Evolutionary conservation across 35 echinoderm and acorn worm species (phyloP).

Genomic region (Ptychodera flava): DNA sequence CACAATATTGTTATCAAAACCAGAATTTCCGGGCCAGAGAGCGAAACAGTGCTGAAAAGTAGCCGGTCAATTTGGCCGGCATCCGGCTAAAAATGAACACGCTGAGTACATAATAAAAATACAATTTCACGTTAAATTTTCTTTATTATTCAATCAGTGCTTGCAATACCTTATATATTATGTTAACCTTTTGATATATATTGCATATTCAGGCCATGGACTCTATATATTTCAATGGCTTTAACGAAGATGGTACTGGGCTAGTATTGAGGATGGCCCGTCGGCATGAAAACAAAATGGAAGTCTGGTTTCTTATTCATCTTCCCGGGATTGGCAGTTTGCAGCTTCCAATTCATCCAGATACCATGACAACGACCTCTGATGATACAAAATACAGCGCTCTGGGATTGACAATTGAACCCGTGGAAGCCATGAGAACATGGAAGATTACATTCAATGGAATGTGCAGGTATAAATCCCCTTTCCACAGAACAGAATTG

Average conservation of each 20-base stretch:
- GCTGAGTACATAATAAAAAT: not conserved
- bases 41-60: not conserved
- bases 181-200: not conserved
- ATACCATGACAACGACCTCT: not conserved
- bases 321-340: conserved; percentile 34
- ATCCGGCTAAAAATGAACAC: not conserved
- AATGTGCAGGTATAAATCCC: conserved; percentile 32
- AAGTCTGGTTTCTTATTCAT: conserved; percentile 34
- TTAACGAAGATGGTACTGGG: not conserved
- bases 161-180: not conserved
- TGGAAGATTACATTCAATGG: conserved; percentile 52
- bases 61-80: not conserved
- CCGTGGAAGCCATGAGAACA: conserved; percentile 35
- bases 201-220: not conserved
- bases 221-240: not conserved
- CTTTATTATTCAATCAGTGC: not conserved
- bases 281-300: not conserved
- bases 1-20: too few species aligned
- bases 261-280: not conserved
- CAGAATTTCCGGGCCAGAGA: too few species aligned
- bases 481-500: conserved; percentile 8
- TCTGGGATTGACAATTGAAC: conserved; percentile 17
- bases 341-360: conserved; percentile 26
- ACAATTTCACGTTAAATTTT: not conserved
- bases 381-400: conserved; percentile 7